These are phyloP conservation scores for Temnothorax nylanderi DNA, from an alignment of 1,140 invertebrate genomes.

Conservation along the genomic window DNA sequence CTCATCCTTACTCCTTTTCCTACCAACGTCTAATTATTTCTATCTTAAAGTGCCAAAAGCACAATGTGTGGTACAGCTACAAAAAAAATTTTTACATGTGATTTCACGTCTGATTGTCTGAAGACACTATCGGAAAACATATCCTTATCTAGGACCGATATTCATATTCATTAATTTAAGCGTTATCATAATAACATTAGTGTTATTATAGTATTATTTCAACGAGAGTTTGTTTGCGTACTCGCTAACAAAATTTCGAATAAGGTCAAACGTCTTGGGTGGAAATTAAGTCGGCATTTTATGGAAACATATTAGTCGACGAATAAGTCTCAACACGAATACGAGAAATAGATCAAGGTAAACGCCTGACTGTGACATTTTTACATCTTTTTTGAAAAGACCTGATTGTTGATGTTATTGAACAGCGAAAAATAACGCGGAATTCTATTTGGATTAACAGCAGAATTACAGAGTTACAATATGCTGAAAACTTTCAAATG, in stretches of 20 bases:
- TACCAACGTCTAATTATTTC: too few relatives aligned
- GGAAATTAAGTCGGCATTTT: background rate
- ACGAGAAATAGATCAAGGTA: background rate
- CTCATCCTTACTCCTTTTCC: too few relatives aligned
- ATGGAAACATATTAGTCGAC: background rate
- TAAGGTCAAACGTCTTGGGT: background rate
- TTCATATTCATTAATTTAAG: too few relatives aligned
- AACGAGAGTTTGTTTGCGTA: background rate
- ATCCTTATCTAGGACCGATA: too few relatives aligned
- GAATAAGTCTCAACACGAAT: background rate
- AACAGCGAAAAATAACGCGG: background rate
- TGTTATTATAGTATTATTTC: background rate
- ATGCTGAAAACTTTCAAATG: slow-evolving; percentile 77
- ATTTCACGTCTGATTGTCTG: too few relatives aligned
- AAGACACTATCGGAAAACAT: too few relatives aligned
- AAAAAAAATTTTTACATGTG: too few relatives aligned
- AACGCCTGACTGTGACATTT: background rate
- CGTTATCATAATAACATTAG: background rate
- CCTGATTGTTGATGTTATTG: background rate
- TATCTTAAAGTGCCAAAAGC: too few relatives aligned
- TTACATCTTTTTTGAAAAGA: background rate
- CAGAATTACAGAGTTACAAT: slow-evolving; percentile 55
- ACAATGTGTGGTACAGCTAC: too few relatives aligned
- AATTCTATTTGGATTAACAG: background rate
- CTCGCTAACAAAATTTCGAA: background rate